phyloP scores from a whole-genome alignment of 2,888 invertebrate genomes.

The Anarsia innoxiella region DNA sequence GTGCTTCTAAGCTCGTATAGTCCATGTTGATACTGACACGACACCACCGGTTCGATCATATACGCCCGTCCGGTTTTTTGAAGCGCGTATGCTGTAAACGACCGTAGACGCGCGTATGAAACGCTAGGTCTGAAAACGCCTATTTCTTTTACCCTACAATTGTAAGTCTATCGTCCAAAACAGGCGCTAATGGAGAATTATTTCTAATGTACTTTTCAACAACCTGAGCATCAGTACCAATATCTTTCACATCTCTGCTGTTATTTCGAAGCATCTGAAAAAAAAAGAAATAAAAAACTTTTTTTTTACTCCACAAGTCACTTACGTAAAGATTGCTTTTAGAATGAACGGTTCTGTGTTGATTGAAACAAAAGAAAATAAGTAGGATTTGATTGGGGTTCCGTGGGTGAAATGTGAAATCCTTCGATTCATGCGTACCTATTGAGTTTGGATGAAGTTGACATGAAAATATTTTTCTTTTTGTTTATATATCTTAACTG shows the following conservation, averaged over 20 bases:
- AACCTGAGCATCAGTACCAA: constrained; percentile 68
- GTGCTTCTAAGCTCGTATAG: too few species aligned
- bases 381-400: constrained; percentile 8
- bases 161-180: constrained; percentile 68
- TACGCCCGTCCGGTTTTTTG: too few species aligned
- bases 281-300: constrained; percentile 1
- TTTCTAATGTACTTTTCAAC: constrained; percentile 64
- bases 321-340: constrained; percentile 10
- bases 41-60: too few species aligned
- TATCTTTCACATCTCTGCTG: constrained; percentile 45
- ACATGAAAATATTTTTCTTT: too few species aligned
- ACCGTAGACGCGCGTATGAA: too few species aligned
- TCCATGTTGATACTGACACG: too few species aligned
- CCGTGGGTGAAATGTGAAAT: neutral
- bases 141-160: constrained; percentile 50
- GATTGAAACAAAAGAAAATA: constrained; percentile 10
- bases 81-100: too few species aligned
- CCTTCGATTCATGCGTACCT: too few species aligned
- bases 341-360: constrained; percentile 6
- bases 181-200: constrained; percentile 65
- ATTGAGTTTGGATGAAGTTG: too few species aligned
- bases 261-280: constrained; percentile 58
- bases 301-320: neutral
- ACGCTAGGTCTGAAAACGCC: too few species aligned
- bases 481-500: too few species aligned